These are phyloP conservation scores for Spisula subtruncata DNA, from an alignment of 2,888 invertebrate genomes.

Conservation along the genomic window DNA sequence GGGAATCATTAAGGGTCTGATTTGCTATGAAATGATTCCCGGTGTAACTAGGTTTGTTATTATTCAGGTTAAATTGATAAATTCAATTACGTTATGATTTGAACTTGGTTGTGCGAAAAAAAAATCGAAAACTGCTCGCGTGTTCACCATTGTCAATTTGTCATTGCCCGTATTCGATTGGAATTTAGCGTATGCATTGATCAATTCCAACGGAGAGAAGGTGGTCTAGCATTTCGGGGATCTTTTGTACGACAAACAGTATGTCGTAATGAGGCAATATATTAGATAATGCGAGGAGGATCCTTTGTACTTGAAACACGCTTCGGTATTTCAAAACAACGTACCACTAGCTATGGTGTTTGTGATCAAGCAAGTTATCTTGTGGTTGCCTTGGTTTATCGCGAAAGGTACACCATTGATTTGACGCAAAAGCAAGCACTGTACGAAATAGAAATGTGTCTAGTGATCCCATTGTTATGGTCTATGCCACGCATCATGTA, in stretches of 20 bases:
- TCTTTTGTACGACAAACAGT: not conserved
- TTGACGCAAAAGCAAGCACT: no score
- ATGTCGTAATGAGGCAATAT: not conserved
- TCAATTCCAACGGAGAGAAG: not conserved
- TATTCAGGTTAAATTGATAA: not conserved
- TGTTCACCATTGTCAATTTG: not conserved
- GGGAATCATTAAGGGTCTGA: slow-evolving; percentile 31
- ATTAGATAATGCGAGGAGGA: not conserved
- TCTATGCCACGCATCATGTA: no score
- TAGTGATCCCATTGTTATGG: no score
- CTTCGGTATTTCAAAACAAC: no score
- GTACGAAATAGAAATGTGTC: no score
- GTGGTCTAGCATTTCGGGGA: not conserved
- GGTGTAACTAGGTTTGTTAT: not conserved
- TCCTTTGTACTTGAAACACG: no score
- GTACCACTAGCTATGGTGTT: no score
- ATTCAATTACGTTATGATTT: slow-evolving; percentile 17
- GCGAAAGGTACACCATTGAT: no score
- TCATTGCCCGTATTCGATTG: not conserved
- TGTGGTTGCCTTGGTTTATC: no score
- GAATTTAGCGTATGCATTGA: not conserved
- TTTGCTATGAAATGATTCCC: slow-evolving; percentile 30
- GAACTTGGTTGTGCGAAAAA: not conserved
- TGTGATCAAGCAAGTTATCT: no score
- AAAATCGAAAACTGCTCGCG: not conserved